phyloP scores from a whole-genome alignment of 2,113 vertebrate species.

The Trogon melanurus region DNA sequence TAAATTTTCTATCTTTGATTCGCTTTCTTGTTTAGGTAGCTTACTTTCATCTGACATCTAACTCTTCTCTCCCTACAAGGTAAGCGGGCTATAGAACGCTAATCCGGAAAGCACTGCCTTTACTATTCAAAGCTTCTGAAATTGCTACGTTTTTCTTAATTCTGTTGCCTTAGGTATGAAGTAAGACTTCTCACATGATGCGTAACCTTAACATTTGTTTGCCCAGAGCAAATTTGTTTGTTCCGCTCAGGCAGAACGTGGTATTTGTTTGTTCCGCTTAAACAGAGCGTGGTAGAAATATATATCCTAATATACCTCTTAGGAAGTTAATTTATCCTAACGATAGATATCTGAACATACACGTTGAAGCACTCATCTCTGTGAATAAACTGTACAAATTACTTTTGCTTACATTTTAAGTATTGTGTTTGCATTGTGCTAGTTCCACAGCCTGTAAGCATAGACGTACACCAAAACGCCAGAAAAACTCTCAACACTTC shows the following conservation, averaged over 20 bases:
- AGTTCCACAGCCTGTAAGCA: not conserved
- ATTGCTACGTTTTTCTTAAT: slow-evolving; percentile 3
- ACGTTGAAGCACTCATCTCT: not conserved
- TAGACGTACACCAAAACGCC: not conserved
- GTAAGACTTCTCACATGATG: not conserved
- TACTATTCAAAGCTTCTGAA: slow-evolving; percentile 29
- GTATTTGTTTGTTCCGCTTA: not conserved
- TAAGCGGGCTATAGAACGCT: slow-evolving; percentile 27
- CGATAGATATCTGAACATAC: not conserved
- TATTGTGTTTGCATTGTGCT: not conserved
- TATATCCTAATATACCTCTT: not conserved
- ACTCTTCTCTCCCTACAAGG: not conserved
- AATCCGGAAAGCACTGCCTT: slow-evolving; percentile 5
- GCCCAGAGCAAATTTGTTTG: not conserved
- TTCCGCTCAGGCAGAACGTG: not conserved
- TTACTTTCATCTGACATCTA: slow-evolving; percentile 65
- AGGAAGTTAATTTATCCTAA: not conserved
- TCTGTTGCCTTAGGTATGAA: not conserved
- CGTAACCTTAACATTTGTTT: not conserved
- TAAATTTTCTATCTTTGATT: slow-evolving; percentile 64
- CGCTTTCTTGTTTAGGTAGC: slow-evolving; percentile 64
- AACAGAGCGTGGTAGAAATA: not conserved
- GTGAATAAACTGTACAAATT: not conserved
- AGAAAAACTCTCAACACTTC: not conserved
- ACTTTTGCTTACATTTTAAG: not conserved